Evolutionary conservation across 2,113 vertebrate genomes (phyloP), one percentile per base, ranked within the genome.

Genomic region (Hydrolagus affinis): DNA sequence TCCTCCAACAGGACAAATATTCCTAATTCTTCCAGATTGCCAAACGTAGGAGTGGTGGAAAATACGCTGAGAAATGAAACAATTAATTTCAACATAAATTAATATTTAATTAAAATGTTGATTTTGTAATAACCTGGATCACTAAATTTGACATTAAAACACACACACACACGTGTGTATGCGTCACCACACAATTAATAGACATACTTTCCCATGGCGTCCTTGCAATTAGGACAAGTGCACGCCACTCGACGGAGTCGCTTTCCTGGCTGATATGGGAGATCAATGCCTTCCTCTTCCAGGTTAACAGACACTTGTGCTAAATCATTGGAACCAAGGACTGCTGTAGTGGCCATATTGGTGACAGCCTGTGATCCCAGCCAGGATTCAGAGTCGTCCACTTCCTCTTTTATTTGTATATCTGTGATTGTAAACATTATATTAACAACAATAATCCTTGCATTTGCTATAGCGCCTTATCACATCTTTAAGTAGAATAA

Each of bases 191-290:
- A 83, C 19, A 32, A 19, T 66, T 21, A 3, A 32, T 1, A 83
- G 32, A 28, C 93, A 59, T 93, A 99, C 98, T 97, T 98, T 90
- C 97, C 97, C 77, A 95, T 96, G 14, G 96, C 96, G 91, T 99
- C 98, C 93, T 98, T 99, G 91, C 98, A 99, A 93, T 99, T 99
- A 87, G 98, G 98, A 92, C 97, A 99, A 71, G 97, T 99, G 59
- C 97, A 99, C 0, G 98, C 97, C 86, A 99, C 98, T 89, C 98
- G 93, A 86, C 97, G 95, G 89, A 99, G 94, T 88, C 97, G 93
- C 91, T 99, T 99, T 91, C 97, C 96, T 90, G 97, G 97, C 90
- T 97, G 96, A 89, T 94, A 95, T 69, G 96, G 91, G 91, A 95
- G 96, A 90, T 99, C 96, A 90, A 93, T 93, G 86, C 98, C 97